Conservation (phyloP, 2,888 invertebrate genomes). For the Leptopilina syphax region DNA sequence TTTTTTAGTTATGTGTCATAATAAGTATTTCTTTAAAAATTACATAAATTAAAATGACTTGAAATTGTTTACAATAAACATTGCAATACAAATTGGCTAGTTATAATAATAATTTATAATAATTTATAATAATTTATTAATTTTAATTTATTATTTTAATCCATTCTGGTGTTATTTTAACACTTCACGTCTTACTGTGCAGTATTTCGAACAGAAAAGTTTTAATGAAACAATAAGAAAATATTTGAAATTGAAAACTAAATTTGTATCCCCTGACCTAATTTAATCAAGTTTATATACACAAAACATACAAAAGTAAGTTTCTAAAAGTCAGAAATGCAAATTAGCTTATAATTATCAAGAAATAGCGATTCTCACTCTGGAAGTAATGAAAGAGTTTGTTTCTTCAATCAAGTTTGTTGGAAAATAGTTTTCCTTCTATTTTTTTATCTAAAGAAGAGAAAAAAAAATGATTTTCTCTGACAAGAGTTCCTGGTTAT, state of each 20-base stretch:
- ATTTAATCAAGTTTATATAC: background rate
- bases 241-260: background rate
- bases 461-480: background rate
- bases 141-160: no score
- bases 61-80: no score
- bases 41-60: no score
- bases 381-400: background rate
- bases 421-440: background rate
- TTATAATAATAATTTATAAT: no score
- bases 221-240: background rate
- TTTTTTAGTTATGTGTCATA: no score
- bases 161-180: no score
- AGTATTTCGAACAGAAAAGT: background rate
- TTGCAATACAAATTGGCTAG: no score
- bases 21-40: no score
- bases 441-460: no score
- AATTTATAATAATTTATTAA: no score
- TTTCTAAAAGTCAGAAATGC: background rate
- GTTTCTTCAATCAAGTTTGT: background rate
- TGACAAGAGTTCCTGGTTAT: background rate
- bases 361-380: background rate
- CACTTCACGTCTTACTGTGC: no score
- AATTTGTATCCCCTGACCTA: background rate
- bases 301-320: no score
- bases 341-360: slow-evolving; percentile 5